Conservation (phyloP, 2,113 vertebrate genomes). For the Scomber scombrus region DNA sequence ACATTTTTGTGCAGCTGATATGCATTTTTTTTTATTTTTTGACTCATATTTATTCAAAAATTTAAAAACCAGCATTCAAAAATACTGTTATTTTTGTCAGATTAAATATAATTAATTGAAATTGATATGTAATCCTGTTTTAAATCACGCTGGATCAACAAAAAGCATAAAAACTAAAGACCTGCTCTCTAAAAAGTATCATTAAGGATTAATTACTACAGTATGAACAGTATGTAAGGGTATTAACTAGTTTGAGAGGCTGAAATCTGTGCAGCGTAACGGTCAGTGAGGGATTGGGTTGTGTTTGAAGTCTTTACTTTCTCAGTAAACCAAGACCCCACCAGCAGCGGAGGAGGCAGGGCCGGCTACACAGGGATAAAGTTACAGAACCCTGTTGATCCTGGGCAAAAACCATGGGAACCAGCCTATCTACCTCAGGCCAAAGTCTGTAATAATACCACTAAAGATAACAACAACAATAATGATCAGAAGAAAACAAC, state of each 20-base stretch:
- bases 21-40: no score
- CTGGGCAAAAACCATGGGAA: conserved; percentile 74
- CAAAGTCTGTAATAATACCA: conserved; percentile 67
- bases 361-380: conserved; percentile 71
- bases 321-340: conserved; percentile 76
- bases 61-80: no score
- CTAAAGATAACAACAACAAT: conserved; percentile 52
- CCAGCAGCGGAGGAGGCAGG: conserved; percentile 51
- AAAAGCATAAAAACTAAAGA: no score
- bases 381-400: conserved; percentile 75
- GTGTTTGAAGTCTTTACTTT: conserved; percentile 61
- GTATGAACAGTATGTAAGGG: no score
- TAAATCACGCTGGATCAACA: no score
- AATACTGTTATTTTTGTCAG: no score
- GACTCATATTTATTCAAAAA: no score
- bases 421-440: conserved; percentile 60
- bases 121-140: no score
- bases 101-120: no score
- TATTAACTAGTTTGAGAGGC: neutral
- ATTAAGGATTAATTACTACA: no score
- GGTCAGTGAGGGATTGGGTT: conserved; percentile 21
- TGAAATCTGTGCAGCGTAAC: neutral
- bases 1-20: no score
- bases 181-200: no score
- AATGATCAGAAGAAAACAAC: conserved; percentile 63